Conservation (phyloP, 2,888 invertebrate genomes). For the Odiellus spinosus region DNA sequence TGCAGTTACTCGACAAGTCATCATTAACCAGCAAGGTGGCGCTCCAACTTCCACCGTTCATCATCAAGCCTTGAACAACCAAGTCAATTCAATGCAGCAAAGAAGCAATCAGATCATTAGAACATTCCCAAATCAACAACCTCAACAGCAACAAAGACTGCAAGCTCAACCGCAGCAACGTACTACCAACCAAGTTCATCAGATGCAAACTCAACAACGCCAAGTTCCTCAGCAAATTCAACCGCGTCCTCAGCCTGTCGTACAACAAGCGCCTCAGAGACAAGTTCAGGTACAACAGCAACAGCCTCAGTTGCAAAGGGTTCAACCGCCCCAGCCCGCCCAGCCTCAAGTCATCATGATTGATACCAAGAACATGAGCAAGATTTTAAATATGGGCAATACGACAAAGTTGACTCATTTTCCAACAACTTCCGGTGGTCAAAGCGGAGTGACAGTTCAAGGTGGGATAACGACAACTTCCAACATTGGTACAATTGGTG, state of each 20-base stretch:
- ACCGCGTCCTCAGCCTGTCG: neutral
- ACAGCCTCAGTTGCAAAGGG: constrained; percentile 1
- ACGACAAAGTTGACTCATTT: constrained; percentile 14
- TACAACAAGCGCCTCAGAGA: neutral
- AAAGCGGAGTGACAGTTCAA: too few species aligned
- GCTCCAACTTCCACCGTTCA: too few species aligned
- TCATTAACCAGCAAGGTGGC: too few species aligned
- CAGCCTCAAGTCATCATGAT: constrained; percentile 13
- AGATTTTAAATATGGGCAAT: constrained; percentile 15
- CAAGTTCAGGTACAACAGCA: neutral
- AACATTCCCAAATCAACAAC: neutral
- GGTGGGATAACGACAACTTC: constrained; percentile 3
- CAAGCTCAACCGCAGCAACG: too few species aligned
- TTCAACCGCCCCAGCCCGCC: neutral
- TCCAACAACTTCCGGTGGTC: constrained; percentile 1
- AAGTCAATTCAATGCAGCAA: too few species aligned
- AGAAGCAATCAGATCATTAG: too few species aligned
- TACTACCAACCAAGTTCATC: neutral
- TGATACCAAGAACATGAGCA: constrained; percentile 5
- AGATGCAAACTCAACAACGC: neutral
- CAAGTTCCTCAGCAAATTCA: constrained; percentile 1
- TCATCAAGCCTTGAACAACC: too few species aligned
- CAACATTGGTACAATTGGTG: too few species aligned
- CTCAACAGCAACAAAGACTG: neutral
- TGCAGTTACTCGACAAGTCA: too few species aligned